Evolutionary conservation across 2,797 vertebrate species (phyloP).

Genomic region (Phalloptychus januarius): DNA sequence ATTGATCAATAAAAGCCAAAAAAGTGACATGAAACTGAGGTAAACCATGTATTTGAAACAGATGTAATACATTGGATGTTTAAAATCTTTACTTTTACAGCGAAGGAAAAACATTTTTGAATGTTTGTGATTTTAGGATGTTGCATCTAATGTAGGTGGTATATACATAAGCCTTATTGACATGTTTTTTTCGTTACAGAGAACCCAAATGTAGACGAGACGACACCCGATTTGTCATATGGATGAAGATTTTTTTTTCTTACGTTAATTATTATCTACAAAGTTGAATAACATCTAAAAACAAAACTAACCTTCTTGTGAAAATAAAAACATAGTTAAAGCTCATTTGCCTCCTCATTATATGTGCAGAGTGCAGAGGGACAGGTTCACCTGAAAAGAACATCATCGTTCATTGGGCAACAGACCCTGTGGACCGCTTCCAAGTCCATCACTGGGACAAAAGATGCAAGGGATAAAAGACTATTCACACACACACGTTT

Average conservation of each 20-base stretch:
- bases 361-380: neutral
- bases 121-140: neutral
- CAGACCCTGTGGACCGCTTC: neutral
- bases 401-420: neutral
- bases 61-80: no score
- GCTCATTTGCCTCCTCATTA: neutral
- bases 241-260: neutral
- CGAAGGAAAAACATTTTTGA: neutral
- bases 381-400: neutral
- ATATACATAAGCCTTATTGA: neutral
- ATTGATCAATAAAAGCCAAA: neutral
- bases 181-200: neutral
- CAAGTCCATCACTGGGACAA: neutral
- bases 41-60: neutral
- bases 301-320: neutral
- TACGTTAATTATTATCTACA: neutral
- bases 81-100: neutral
- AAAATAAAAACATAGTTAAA: neutral
- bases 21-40: neutral
- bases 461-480: neutral
- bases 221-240: neutral
- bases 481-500: neutral
- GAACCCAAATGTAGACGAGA: neutral
- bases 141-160: neutral
- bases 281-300: neutral